Evolutionary conservation across 2,113 vertebrate species (phyloP).

Genomic region (Alexandromys fortis): DNA sequence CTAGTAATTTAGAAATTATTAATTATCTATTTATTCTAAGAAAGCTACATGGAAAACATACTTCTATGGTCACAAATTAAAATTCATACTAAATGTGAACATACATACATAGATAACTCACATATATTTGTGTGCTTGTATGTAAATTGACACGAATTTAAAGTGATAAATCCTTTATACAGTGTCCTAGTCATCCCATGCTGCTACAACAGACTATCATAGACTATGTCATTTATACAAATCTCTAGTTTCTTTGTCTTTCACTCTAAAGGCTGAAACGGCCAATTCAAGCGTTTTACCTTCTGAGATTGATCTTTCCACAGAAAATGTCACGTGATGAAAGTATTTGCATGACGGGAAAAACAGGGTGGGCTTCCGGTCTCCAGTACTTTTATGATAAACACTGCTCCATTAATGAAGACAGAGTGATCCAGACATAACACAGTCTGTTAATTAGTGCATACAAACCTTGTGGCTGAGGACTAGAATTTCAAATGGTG

Average conservation of each 20-base stretch:
- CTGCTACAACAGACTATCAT: neutral
- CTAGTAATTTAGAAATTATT: neutral
- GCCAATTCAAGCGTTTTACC: too few relatives aligned
- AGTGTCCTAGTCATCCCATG: neutral
- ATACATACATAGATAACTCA: neutral
- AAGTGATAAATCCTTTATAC: neutral
- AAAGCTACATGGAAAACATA: neutral
- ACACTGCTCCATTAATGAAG: neutral
- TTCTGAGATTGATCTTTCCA: too few relatives aligned
- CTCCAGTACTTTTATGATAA: neutral
- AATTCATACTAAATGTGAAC: neutral
- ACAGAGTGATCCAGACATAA: too few relatives aligned
- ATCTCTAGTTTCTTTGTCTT: neutral
- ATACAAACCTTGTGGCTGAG: neutral
- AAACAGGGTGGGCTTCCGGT: too few relatives aligned
- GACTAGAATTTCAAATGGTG: neutral
- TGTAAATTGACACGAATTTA: neutral
- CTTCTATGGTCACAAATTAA: neutral
- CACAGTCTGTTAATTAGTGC: rapidly evolving
- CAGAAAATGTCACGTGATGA: neutral
- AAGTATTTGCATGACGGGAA: rapidly evolving
- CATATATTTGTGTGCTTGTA: neutral
- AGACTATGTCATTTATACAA: neutral
- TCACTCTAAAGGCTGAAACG: neutral
- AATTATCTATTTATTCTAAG: neutral